Conservation (phyloP, 1,140 invertebrate species). For the Dreissena polymorpha region DNA sequence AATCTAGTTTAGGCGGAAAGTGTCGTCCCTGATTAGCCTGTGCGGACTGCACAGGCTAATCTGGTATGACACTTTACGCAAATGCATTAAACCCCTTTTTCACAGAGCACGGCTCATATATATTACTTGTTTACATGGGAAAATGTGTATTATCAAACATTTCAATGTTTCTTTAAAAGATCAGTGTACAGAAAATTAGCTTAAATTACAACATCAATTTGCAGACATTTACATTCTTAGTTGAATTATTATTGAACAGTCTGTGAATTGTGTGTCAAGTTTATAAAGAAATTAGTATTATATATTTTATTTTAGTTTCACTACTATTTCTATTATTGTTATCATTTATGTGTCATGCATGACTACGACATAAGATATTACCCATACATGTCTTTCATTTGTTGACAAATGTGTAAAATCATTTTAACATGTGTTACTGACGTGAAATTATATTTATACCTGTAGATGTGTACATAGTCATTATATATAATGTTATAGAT, state of each 20-base stretch:
- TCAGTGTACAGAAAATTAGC: too few relatives aligned
- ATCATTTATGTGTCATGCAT: too few relatives aligned
- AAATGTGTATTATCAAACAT: too few relatives aligned
- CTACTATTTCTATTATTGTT: neutral
- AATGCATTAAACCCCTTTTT: too few relatives aligned
- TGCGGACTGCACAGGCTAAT: too few relatives aligned
- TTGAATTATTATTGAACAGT: neutral
- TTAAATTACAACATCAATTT: neutral
- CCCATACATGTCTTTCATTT: conserved; percentile 7
- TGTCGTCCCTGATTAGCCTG: too few relatives aligned
- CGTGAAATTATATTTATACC: conserved; percentile 5
- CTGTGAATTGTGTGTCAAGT: neutral
- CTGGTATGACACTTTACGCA: too few relatives aligned
- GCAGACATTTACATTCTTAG: neutral
- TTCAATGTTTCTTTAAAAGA: too few relatives aligned
- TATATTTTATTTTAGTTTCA: neutral
- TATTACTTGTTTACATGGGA: too few relatives aligned
- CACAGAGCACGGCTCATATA: too few relatives aligned
- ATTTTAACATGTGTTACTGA: neutral
- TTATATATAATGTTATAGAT: neutral
- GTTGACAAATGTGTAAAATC: conserved; percentile 7
- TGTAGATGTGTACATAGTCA: neutral
- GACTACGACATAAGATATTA: neutral
- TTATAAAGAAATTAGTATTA: neutral
- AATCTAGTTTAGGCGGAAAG: too few relatives aligned